Base-by-base conservation (phyloP, 1,140 invertebrate species). In the Druon quercuslanigerum region DNA sequence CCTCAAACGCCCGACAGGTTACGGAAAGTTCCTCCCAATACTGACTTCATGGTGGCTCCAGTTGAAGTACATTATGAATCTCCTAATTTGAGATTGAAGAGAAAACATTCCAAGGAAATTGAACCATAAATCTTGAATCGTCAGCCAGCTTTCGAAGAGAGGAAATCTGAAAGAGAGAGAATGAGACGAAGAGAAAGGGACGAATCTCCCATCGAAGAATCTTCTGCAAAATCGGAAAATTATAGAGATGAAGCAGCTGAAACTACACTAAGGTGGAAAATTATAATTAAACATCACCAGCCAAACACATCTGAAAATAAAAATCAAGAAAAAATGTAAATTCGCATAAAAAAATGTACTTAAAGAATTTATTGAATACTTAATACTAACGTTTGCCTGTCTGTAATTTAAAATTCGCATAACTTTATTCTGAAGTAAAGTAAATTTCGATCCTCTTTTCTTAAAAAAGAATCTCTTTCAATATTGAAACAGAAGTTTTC, bases 201-300 rank as follows among this genome's bases (percentile, higher is more conserved):
- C 9, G 9, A 54, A 54, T 54, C 17, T 54, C n/a, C n/a, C 19
- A 7, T 9, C 17, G 17, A 54, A 54, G 16, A n/a, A 5, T 8
- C 16, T 7, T 19, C 13, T 8, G 52, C n/a, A 17, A n/a, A 17
- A 2, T 54, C 52, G 8, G 17, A 54, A 54, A n/a, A 33, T 33
- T 17, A 9, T 9, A 54, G n/a, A 11, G 40, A 46, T 46, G 40
- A 46, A 46, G 40, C 40, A 46, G 40, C 40, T 46, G 60, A 66
- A 40, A 66, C 25, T 7, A 66, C 25, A 40, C 14, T 66, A 16
- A 66, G 60, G 33, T 66, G 60, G 60, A 66, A 66, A 66, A 66
- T 66, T 66, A 66, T 66, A 66, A 66, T 66, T n/a, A 66, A 66
- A 40, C 60, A 66, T 13, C 33, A 40, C 16, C 60, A 66, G 16